Percentiles rank a stretch among this genome's conserved stretches.
phyloP scores from a whole-genome alignment of 2,888 invertebrate genomes.

The Rhagium mordax region DNA sequence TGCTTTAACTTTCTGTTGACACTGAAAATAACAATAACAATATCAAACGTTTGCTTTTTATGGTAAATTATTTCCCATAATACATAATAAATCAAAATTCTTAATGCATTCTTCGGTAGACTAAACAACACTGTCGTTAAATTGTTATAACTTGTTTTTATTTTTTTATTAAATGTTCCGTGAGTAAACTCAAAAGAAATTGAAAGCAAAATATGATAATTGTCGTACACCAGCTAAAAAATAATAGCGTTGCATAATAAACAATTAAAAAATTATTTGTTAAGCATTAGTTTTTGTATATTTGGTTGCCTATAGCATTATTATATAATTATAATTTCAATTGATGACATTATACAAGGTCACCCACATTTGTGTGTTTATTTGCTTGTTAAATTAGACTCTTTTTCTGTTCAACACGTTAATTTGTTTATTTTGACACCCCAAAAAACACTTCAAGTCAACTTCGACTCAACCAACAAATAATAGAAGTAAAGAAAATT shows the following conservation, averaged over 20 bases:
- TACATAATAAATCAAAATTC: background rate
- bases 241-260: background rate
- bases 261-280: background rate
- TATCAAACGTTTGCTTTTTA: background rate
- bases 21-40: background rate
- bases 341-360: background rate
- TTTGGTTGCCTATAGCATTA: conserved; percentile 24
- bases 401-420: background rate
- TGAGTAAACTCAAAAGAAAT: background rate
- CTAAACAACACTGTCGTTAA: background rate
- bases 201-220: background rate
- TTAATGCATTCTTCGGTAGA: background rate
- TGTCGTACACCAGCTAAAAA: background rate
- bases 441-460: background rate
- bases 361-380: background rate
- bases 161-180: background rate
- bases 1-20: no score
- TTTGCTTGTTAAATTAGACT: background rate
- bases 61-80: background rate
- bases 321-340: background rate
- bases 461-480: background rate
- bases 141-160: background rate
- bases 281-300: background rate
- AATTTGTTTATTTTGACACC: background rate
- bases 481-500: background rate